Evolutionary conservation across 2,113 vertebrate species (phyloP).

Genomic region (Falcunculus frontatus): DNA sequence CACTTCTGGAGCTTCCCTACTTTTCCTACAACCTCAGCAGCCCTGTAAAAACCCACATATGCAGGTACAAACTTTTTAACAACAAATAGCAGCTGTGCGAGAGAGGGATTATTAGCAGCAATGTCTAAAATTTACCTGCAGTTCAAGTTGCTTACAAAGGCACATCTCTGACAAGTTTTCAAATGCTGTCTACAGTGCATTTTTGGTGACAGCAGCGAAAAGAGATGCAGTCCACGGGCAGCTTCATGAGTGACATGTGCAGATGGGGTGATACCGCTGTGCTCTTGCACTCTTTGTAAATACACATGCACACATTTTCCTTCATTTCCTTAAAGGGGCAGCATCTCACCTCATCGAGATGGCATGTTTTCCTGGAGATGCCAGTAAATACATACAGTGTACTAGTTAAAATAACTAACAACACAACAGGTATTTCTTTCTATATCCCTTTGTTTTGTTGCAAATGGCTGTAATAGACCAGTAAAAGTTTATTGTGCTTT

Average conservation of each 20-base stretch:
- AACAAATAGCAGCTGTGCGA: not conserved
- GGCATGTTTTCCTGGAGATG: not conserved
- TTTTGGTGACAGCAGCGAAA: slow-evolving; percentile 29
- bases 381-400: not conserved
- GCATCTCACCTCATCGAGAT: not conserved
- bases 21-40: not conserved
- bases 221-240: not conserved
- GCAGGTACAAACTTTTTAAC: not conserved
- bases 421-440: not conserved
- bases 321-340: slow-evolving; percentile 45
- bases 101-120: not conserved
- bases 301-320: not conserved
- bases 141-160: slow-evolving; percentile 8
- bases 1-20: not conserved
- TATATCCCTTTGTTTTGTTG: not conserved
- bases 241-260: slow-evolving; percentile 21
- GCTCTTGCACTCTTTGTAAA: slow-evolving; percentile 4
- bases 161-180: not conserved
- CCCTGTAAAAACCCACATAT: not conserved
- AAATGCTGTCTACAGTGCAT: not conserved
- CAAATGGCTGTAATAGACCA: not conserved
- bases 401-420: not conserved
- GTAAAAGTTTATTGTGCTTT: not conserved
- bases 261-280: not conserved
- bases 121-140: slow-evolving; percentile 15